Evolutionary conservation across 2,797 vertebrate species (phyloP), one percentile per base, ranked within the genome.

Genomic region (Nasua narica): DNA sequence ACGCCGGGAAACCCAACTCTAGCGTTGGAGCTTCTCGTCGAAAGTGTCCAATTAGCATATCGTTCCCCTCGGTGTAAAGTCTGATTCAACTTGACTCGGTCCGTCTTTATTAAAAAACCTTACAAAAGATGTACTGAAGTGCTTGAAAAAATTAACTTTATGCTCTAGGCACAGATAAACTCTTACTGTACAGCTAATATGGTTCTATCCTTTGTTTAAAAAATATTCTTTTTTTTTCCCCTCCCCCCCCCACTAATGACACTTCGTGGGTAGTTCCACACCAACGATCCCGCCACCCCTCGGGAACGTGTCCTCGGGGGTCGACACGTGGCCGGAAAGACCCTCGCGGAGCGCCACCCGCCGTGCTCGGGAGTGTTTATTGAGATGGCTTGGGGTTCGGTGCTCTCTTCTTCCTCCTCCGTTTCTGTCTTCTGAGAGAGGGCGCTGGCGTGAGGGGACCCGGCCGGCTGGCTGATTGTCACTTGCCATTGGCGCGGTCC

Each of bases 401-500:
- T 0, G 72, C 19, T n/a, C 32, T 54, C 9, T 62, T 54, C 7
- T n/a, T 77, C 7, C 52, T 52, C 25, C 19, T 62, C 76, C 93
- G 96, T 82, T 93, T 95, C 27, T 87, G 87, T 35, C 37, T 74
- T 46, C 95, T 79, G 93, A 90, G 81, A 90, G 98, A 62, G 94
- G 81, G 86, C 93, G 98, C 98, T 97, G 98, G 98, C 95, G 97
- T 67, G 3, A 43, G 50, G 91, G 95, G 96, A 0, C 46, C 94
- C 60, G 60, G 96, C 70, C 76, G 67, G 95, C 70, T 2, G 90
- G 56, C 93, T 86, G 6, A 74, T 90, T 83, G 90, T 99, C 99
- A 99, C 88, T 99, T 99, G 87, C 99, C 99, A 3, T 97, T 98
- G 72, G 98, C 92, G 92, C 98, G 99, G 97, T 99, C 99, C 76